Percentiles rank a stretch among this genome's conserved stretches.
Evolutionary conservation across 64 coral and sea anemone species (phyloP).

Genomic region (Hydrozoanthus tunicans): DNA sequence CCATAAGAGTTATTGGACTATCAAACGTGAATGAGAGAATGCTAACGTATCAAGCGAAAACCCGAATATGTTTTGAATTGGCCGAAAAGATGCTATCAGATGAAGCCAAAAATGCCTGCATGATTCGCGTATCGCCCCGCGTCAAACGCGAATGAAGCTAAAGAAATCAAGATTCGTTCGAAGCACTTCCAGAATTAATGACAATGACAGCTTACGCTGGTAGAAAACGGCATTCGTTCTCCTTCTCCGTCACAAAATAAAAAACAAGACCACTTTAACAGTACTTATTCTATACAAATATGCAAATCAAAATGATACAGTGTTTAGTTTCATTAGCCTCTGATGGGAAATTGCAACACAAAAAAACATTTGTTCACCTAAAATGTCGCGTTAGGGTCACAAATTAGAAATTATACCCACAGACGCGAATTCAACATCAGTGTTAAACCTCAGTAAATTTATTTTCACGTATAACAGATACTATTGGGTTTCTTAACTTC

Average conservation of each 20-base stretch:
- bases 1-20: background rate
- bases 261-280: background rate
- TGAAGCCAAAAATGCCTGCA: slow-evolving; percentile 24
- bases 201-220: background rate
- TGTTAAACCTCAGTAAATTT: background rate
- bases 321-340: slow-evolving; percentile 52
- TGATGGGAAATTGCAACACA: slow-evolving; percentile 30
- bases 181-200: slow-evolving; percentile 15
- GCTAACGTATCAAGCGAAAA: background rate
- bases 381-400: slow-evolving; percentile 16
- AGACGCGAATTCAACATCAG: background rate
- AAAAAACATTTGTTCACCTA: slow-evolving; percentile 41
- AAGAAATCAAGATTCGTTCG: background rate
- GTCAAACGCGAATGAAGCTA: slow-evolving; percentile 15
- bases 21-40: background rate
- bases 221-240: background rate
- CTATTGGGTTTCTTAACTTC: background rate
- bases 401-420: slow-evolving; percentile 1
- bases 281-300: slow-evolving; percentile 57
- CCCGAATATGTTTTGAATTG: background rate
- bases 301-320: slow-evolving; percentile 38
- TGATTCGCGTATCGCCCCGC: slow-evolving; percentile 7
- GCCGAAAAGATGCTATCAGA: slow-evolving; percentile 38
- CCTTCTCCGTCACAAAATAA: background rate
- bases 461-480: background rate